Base-by-base conservation (phyloP, 2,113 vertebrate genomes). In the Progne subis region DNA sequence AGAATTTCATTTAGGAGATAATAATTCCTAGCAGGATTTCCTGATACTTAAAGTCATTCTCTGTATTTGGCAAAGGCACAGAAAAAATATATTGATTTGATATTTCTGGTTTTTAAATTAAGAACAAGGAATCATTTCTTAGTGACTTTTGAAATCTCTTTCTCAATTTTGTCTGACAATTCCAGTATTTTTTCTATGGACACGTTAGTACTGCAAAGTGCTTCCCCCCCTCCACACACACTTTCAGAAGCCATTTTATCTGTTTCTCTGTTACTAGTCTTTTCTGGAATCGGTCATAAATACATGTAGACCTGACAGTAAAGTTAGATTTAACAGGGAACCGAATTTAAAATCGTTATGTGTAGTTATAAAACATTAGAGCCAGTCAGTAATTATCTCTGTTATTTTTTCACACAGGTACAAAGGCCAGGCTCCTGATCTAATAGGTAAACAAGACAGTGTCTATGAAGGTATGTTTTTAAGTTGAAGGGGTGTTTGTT, bases 401-500 rank as follows among this genome's bases (percentile, higher is more conserved):
- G 34, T 60, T 81, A 2, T 46, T 86, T 96, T 97, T 94, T 91
- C 88, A 46, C 96, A 47, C 91, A 99, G 99, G 91, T 99, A 99
- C 88, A 99, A 99, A 91, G 99, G 99, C 17, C 99, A 99, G 90
- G 99, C 99, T 91, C 99, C 99, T 10, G 99, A 99, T 96, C 98
- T 99, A 55, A 98, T 99, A 98, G 99, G 99, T 43, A 99, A 99
- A 96, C 99, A 99, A 95, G 99, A 99, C 97, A 99, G 99, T 72
- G 99, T 99, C 29, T 99, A 99, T 96, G 99, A 99, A 99, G 99
- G 99, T 99, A 98, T 57, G 69, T 94, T 86, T 92, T 71, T 83
- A 88, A 89, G 23, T 79, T 74, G 23, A 49, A 32, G 0, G 3
- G 23, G 32, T 8, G 26, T 57, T 56, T 59, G 23, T 52, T 82